phyloP scores from a whole-genome alignment of 2,113 vertebrate genomes.

The Apeltes quadracus region DNA sequence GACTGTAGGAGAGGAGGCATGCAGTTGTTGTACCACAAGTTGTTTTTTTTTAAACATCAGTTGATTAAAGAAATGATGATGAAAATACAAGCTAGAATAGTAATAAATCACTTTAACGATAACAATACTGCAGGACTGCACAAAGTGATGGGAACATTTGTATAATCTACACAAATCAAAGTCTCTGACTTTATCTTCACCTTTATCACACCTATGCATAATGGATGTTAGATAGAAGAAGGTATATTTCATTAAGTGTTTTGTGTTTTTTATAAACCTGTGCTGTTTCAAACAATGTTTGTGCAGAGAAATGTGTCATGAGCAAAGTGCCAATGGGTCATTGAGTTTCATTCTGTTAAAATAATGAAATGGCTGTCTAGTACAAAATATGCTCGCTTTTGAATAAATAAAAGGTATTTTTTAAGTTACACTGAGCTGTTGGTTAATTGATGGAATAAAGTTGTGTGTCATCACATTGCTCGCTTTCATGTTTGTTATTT shows the following conservation, averaged over 20 bases:
- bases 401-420: conserved; percentile 17
- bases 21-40: not conserved
- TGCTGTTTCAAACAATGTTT: conserved; percentile 28
- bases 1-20: not conserved
- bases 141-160: conserved; percentile 11
- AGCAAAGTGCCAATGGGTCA: conserved; percentile 7
- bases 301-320: conserved; percentile 17
- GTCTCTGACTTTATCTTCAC: not conserved
- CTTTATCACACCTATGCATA: not conserved
- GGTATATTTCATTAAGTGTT: not conserved
- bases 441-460: conserved; percentile 26
- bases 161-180: not conserved
- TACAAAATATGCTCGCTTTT: conserved; percentile 25
- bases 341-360: conserved; percentile 6
- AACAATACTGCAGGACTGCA: conserved; percentile 13
- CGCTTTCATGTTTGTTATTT: not conserved
- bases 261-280: conserved; percentile 8
- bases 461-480: not conserved
- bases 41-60: not conserved
- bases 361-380: conserved; percentile 17
- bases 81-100: not conserved
- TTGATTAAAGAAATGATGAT: not conserved
- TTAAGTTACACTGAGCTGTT: conserved; percentile 20
- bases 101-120: conserved; percentile 29
- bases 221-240: not conserved